Evolutionary conservation across 2,113 vertebrate species (phyloP).

Genomic region (Mola mola): DNA sequence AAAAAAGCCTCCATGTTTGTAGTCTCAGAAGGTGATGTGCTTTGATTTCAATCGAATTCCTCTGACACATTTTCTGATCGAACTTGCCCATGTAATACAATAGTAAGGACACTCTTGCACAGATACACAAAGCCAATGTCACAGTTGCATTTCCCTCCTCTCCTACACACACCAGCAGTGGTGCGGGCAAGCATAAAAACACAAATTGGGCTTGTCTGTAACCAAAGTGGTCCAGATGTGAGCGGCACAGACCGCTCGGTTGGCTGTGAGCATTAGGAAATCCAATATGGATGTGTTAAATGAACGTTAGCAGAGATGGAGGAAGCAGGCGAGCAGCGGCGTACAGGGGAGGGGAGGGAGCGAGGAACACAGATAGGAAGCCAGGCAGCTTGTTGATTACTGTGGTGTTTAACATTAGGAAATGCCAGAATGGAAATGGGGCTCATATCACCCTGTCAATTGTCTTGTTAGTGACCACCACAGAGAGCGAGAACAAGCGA

Average conservation of each 20-base stretch:
- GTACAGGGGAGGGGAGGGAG: constrained; percentile 23
- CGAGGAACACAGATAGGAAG: constrained; percentile 59
- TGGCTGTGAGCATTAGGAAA: constrained; percentile 63
- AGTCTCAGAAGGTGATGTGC: constrained; percentile 18
- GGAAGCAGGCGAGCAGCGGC: constrained; percentile 22
- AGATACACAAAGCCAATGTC: constrained; percentile 7
- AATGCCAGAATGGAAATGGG: constrained; percentile 74
- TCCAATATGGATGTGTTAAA: constrained; percentile 75
- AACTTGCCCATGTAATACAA: constrained; percentile 50
- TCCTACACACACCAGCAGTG: constrained; percentile 20
- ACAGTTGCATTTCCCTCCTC: constrained; percentile 12
- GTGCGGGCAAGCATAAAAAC: constrained; percentile 29
- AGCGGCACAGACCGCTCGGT: constrained; percentile 47
- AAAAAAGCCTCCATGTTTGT: constrained; percentile 8
- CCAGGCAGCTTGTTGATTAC: constrained; percentile 74
- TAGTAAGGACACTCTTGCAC: constrained; percentile 8
- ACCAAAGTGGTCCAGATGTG: constrained; percentile 59
- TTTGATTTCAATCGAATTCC: constrained; percentile 38
- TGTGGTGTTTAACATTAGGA: constrained; percentile 78
- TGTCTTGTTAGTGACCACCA: constrained; percentile 74
- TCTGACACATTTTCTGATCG: constrained; percentile 43
- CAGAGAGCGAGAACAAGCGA: constrained; percentile 50
- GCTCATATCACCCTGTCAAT: constrained; percentile 72
- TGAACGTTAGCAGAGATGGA: constrained; percentile 52
- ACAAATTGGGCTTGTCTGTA: constrained; percentile 68